phyloP scores from a whole-genome alignment of 2,113 vertebrate species.

The Festucalex cinctus region DNA sequence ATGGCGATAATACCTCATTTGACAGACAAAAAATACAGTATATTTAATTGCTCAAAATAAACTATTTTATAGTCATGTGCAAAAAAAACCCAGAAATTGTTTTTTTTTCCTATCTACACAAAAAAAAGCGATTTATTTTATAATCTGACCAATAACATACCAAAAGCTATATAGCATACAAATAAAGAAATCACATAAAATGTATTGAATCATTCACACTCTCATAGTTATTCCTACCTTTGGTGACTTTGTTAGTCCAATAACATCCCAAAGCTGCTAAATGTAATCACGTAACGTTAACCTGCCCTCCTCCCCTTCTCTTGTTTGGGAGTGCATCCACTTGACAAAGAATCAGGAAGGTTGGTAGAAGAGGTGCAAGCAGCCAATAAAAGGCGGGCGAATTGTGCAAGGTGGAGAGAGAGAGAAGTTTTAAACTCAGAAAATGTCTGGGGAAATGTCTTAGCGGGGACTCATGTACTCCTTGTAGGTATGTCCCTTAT shows the following conservation, averaged over 20 bases:
- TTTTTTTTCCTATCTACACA: no score
- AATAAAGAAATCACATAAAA: no score
- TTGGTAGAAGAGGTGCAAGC: not conserved
- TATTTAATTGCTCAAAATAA: no score
- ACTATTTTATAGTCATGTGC: not conserved
- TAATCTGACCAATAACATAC: not conserved
- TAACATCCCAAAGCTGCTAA: conserved; percentile 19
- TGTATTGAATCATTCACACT: not conserved
- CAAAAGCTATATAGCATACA: not conserved
- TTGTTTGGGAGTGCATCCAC: no score
- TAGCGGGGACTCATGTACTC: no score
- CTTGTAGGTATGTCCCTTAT: no score
- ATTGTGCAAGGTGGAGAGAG: conserved; percentile 18
- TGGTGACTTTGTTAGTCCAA: conserved; percentile 25
- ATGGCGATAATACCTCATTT: not conserved
- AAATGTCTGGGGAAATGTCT: no score
- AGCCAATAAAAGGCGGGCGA: conserved; percentile 10
- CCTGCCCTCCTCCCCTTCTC: conserved; percentile 4
- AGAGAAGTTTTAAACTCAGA: conserved; percentile 17
- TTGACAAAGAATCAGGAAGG: conserved; percentile 23
- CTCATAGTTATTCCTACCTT: conserved; percentile 34
- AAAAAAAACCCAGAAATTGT: no score
- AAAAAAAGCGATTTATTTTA: not conserved
- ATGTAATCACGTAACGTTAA: conserved; percentile 1
- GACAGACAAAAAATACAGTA: no score